phyloP scores from a whole-genome alignment of 2,113 vertebrate species.

The Indri indri region DNA sequence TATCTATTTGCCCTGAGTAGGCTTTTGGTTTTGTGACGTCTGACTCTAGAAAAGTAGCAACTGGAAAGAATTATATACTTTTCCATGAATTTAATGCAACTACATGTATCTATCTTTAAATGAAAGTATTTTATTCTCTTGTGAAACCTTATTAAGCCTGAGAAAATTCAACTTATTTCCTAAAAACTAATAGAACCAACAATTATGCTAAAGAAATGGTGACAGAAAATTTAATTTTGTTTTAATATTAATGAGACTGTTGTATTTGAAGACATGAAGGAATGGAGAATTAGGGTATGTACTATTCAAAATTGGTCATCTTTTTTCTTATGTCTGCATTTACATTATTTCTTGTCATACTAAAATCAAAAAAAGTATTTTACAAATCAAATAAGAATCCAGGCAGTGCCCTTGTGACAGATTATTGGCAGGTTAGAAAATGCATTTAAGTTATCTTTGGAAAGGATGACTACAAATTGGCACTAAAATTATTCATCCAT shows the following conservation, averaged over 20 bases:
- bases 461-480: conserved; percentile 60
- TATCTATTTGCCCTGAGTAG: neutral
- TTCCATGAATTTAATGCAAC: neutral
- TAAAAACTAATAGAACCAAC: conserved; percentile 3
- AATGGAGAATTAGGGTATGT: neutral
- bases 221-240: conserved; percentile 18
- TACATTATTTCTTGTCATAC: conserved; percentile 31
- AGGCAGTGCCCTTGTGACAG: conserved; percentile 37
- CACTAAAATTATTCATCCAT: conserved; percentile 58
- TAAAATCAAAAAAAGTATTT: conserved; percentile 55
- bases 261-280: conserved; percentile 1
- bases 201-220: neutral
- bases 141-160: conserved; percentile 2
- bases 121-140: neutral
- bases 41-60: neutral
- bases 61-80: neutral
- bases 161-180: conserved; percentile 36
- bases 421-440: conserved; percentile 50
- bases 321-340: conserved; percentile 16
- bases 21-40: neutral
- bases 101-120: conserved; percentile 23
- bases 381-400: conserved; percentile 51
- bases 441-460: conserved; percentile 54
- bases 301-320: conserved; percentile 38
- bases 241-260: conserved; percentile 44